Evolutionary conservation across 2,888 invertebrate species (phyloP).

Genomic region (Apoda limacodes): DNA sequence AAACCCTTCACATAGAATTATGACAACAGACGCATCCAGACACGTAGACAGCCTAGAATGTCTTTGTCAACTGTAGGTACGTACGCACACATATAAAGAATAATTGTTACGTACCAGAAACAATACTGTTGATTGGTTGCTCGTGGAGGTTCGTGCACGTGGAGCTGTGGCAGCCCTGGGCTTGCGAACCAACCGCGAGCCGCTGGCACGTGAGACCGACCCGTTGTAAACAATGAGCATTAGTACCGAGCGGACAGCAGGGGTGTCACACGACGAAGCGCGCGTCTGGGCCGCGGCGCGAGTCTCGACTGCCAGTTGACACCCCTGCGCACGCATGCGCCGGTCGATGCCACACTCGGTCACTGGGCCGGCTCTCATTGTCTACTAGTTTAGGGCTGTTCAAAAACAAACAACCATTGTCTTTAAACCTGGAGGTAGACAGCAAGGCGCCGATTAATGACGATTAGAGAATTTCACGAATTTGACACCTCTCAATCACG

Average conservation of each 20-base stretch:
- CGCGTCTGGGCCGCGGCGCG: slow-evolving; percentile 43
- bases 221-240: slow-evolving; percentile 37
- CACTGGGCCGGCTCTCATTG: slow-evolving; percentile 59
- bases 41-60: no score
- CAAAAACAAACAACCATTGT: slow-evolving; percentile 61
- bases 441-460: slow-evolving; percentile 53
- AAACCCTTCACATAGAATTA: no score
- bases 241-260: slow-evolving; percentile 24
- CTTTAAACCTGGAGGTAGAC: slow-evolving; percentile 45
- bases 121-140: no score
- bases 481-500: slow-evolving; percentile 1
- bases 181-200: slow-evolving; percentile 14
- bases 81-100: no score
- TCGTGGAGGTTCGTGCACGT: no score
- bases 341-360: slow-evolving; percentile 65
- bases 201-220: slow-evolving; percentile 31
- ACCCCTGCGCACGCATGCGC: slow-evolving; percentile 43
- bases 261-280: slow-evolving; percentile 26
- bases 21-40: no score
- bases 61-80: no score
- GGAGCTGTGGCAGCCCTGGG: no score
- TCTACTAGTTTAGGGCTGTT: slow-evolving; percentile 38
- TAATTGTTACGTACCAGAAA: no score
- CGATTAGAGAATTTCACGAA: slow-evolving; percentile 10
- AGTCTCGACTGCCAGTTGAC: slow-evolving; percentile 33